These are phyloP conservation scores for Lerema accius DNA, from an alignment of 1,140 invertebrate genomes.

Conservation along the genomic window DNA sequence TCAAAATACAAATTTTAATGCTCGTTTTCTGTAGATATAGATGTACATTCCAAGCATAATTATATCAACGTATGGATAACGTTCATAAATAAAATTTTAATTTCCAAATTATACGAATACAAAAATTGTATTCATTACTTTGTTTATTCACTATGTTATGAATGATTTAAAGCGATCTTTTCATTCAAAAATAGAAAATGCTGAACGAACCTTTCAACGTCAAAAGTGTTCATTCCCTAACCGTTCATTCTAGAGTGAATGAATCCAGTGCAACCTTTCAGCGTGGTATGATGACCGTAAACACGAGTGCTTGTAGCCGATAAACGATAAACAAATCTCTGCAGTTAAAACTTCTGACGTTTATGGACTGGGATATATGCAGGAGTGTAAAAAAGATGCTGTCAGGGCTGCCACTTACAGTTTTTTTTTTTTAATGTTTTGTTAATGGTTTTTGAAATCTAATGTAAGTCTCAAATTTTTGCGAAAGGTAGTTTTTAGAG, in stretches of 20 bases:
- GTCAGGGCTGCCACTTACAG: background rate
- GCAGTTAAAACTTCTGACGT: slow-evolving; percentile 28
- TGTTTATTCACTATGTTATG: background rate
- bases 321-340: slow-evolving; percentile 26
- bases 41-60: too few relatives aligned
- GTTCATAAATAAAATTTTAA: too few relatives aligned
- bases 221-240: slow-evolving; percentile 1
- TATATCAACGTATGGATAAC: too few relatives aligned
- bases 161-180: slow-evolving; percentile 4
- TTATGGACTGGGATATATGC: slow-evolving; percentile 16
- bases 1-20: too few relatives aligned
- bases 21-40: too few relatives aligned
- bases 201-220: slow-evolving; percentile 3
- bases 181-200: slow-evolving; percentile 7
- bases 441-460: too few relatives aligned
- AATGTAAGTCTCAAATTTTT: too few relatives aligned
- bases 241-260: slow-evolving; percentile 8
- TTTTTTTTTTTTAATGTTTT: background rate
- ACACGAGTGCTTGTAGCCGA: slow-evolving; percentile 21
- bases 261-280: slow-evolving; percentile 8
- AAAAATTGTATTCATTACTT: too few relatives aligned
- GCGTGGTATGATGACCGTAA: slow-evolving; percentile 14
- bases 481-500: too few relatives aligned
- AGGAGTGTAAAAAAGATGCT: background rate
- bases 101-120: too few relatives aligned